Base-by-base conservation (phyloP, 2,797 vertebrate species). In the Apogon hyalosoma region DNA sequence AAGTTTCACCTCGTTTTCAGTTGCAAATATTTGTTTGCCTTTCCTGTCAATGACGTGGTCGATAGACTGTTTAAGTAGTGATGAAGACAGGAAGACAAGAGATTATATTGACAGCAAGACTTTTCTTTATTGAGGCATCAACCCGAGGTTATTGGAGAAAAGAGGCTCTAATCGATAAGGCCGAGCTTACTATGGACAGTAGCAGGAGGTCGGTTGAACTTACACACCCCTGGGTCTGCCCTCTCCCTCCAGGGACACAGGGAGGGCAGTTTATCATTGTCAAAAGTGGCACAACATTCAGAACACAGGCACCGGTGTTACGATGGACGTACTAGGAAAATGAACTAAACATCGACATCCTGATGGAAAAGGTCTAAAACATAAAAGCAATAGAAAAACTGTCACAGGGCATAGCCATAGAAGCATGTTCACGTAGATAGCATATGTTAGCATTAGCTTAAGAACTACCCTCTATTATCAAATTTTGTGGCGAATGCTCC, bases 161-260 rank as follows among this genome's bases (percentile, higher is more conserved):
- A 43, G 63, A 67, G 72, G 63, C 57, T 69, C 45, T 54, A 84
- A 88, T 89, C 82, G 60, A 90, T 86, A 15, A 57, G 36, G 14
- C 11, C n/a, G 47, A 68, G 54, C 45, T 33, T 54, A 43, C 14
- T 63, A 43, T 43, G 40, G 42, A 64, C 68, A 70, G 70, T 49
- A 47, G 58, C 28, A 57, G 58, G 38, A 28, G 47, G 43, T 59
- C 54, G 48, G 43, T 21, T 66, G 56, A 55, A 62, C 54, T 53
- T 28, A 36, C 18, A 68, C 41, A 19, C 46, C 52, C 51, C 18
- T 40, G 61, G 50, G 58, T n/a, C 42, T 56, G 28, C 13, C 36
- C 49, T 51, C 9, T 31, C 8, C 7, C 77, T 46, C 66, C 3
- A 18, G 71, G 63, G 82, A 51, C 66, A 16, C 16, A 19, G 0